phyloP scores from a whole-genome alignment of 2,113 vertebrate genomes.

The Columbina picui region DNA sequence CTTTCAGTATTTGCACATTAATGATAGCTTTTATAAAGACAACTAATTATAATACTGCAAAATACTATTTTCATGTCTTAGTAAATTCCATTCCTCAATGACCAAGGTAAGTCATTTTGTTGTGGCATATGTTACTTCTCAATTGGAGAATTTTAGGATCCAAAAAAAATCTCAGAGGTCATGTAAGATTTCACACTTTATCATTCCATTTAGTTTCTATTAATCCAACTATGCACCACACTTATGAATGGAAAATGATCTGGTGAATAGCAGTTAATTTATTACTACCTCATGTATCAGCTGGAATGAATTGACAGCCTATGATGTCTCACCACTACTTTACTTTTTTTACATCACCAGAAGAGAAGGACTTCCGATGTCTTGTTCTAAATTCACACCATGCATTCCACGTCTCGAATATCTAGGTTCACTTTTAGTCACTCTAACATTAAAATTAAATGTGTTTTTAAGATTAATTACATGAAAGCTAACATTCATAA shows the following conservation, averaged over 20 bases:
- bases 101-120: neutral
- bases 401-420: neutral
- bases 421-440: neutral
- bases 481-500: neutral
- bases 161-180: neutral
- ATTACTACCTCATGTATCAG: neutral
- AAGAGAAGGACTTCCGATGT: neutral
- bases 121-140: neutral
- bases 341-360: neutral
- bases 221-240: neutral
- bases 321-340: neutral
- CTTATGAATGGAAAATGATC: neutral
- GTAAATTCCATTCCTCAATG: neutral
- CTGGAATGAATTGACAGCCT: neutral
- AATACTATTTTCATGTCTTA: neutral
- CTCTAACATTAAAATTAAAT: neutral
- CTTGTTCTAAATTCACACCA: neutral
- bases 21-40: neutral
- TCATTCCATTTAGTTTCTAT: neutral
- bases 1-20: neutral
- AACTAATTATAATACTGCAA: neutral
- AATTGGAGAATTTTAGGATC: neutral
- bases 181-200: neutral
- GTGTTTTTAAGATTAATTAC: neutral
- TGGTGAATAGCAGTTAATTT: neutral